Evolutionary conservation across 2,888 invertebrate genomes (phyloP).

Genomic region (Drosophila ustulata): DNA sequence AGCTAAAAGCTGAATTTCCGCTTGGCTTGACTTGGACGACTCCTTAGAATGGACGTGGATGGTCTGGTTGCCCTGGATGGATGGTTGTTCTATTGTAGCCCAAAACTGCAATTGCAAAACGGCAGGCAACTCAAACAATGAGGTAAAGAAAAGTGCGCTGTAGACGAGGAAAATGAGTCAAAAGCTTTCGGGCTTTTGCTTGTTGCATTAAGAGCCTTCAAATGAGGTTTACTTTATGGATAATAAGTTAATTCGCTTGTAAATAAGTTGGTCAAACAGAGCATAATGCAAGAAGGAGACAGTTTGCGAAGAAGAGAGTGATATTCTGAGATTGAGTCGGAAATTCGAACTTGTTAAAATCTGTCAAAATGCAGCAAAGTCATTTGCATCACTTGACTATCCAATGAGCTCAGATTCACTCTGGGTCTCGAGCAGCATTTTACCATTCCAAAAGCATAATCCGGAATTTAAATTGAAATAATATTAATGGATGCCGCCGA

Average conservation of each 20-base stretch:
- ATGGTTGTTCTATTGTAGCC: conserved; percentile 56
- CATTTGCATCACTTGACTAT: conserved; percentile 5
- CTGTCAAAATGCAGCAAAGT: conserved; percentile 5
- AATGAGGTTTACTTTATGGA: conserved; percentile 80
- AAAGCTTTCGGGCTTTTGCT: conserved; percentile 53
- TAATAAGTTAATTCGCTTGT: conserved; percentile 81
- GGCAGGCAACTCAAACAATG: conserved; percentile 56
- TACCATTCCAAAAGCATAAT: conserved; percentile 68
- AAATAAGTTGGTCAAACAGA: conserved; percentile 65
- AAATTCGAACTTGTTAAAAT: conserved; percentile 23
- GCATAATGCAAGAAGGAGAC: conserved; percentile 5
- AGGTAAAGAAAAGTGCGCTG: conserved; percentile 55
- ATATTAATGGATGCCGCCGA: conserved; percentile 59
- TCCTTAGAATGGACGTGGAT: conserved; percentile 23
- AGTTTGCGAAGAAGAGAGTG: neutral
- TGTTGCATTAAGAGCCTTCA: conserved; percentile 68
- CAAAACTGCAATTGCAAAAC: conserved; percentile 57
- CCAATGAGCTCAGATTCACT: conserved; percentile 1
- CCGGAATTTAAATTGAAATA: conserved; percentile 74
- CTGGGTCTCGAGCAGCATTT: conserved; percentile 13
- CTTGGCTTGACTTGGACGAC: conserved; percentile 73
- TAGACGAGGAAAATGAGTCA: conserved; percentile 33
- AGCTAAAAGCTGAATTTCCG: conserved; percentile 80
- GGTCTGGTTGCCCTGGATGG: conserved; percentile 37
- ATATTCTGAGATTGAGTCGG: neutral